Evolutionary conservation across 2,888 invertebrate genomes (phyloP), one percentile per base, ranked within the genome.

Genomic region (Conus canariensis): DNA sequence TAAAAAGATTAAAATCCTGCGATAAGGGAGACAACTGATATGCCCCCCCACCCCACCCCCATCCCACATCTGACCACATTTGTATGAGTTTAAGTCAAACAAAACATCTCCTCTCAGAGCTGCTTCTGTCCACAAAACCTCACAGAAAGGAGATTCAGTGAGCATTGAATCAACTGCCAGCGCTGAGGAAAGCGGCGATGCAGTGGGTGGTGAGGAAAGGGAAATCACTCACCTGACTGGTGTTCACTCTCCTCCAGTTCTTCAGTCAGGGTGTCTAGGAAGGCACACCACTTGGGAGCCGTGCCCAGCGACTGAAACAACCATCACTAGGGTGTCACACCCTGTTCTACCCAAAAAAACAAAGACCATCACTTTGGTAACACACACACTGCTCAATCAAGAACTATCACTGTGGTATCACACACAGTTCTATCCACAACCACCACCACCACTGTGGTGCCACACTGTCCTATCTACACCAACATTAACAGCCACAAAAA

Each of bases 261-360:
- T 96, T 99, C 99, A 0, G 99, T 99, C 22, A 99, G 97, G 95
- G 98, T 98, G 96, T 99, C 99, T 90, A 99, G 97, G 97, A 99
- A 99, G 88, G 98, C 98, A 96, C 99, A 99, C 99, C 99, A 99
- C 94, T 97, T 97, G 0, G 99, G 99, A 2, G 99, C 99, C 45
- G 99, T 98, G 19, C 98, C 98, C 96, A 97, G 93, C 59, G 96
- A 95, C 96, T 97, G 95, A 67, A 96, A 91, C 67, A 91, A 45
- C 25, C 77, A 60, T 67, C 45, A 45, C 45, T 0, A 4, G 45
- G 45, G 45, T 4, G 4, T 45, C 45, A 45, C 45, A 45, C 45
- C 45, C 45, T 45, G 45, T 45, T 45, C 45, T 45, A 45, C 45
- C 45, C 45, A 45, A 80, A 58, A n/a, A 45, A 45, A 45, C 45